Conservation (phyloP, 2,113 vertebrate genomes). For the Podarcis muralis region DNA sequence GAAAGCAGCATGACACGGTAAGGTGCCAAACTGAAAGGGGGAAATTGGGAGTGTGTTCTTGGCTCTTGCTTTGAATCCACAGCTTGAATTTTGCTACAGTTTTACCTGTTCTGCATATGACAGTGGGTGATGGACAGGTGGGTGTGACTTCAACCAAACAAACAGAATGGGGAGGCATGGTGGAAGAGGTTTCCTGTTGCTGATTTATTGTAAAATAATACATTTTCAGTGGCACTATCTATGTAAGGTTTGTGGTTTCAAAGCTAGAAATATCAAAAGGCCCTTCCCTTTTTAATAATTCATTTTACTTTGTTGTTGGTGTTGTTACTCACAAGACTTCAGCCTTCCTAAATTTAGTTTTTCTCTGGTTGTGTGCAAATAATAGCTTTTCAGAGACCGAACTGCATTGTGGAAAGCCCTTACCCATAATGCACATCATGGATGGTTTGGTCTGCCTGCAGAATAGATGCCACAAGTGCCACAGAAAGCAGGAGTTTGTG, state of each 20-base stretch:
- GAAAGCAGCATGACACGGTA: too few species aligned
- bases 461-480: background rate
- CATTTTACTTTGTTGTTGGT: background rate
- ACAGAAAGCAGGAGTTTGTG: background rate
- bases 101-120: too few species aligned
- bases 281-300: background rate
- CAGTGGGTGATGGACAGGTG: too few species aligned
- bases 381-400: background rate
- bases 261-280: background rate
- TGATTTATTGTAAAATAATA: too few species aligned
- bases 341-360: background rate
- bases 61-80: too few species aligned
- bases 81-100: too few species aligned
- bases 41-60: too few species aligned
- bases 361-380: background rate
- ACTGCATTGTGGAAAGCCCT: background rate
- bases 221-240: too few species aligned
- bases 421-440: background rate
- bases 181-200: too few species aligned
- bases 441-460: background rate
- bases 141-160: too few species aligned
- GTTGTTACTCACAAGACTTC: background rate
- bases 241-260: background rate
- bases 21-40: too few species aligned
- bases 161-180: too few species aligned